Base-by-base conservation (phyloP, 2,113 vertebrate genomes). In the Tiliqua scincoides region DNA sequence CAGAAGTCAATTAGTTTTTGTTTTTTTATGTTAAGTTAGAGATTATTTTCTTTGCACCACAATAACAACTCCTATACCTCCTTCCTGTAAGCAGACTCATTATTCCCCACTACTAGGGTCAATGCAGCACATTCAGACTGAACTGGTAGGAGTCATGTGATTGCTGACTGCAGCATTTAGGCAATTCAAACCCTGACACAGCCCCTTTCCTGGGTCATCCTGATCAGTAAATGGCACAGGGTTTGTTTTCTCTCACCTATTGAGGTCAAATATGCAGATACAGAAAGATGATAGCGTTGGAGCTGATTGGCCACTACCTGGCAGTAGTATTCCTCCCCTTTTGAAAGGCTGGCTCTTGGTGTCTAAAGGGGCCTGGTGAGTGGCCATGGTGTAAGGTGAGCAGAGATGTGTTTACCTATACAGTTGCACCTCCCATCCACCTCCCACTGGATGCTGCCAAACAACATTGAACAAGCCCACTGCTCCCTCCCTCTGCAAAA, bases 121-220 rank as follows among this genome's bases (percentile, higher is more conserved):
- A 89, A 61, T 89, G n/a, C 15, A 48, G 61, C 6, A 88, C 43
- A 25, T 32, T 89, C 37, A 27, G 72, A 48, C 79, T 71, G 87
- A 52, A n/a, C 86, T 86, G 83, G 62, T 57, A 43, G 32, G 72
- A 12, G 10, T 0, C 57, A 86, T n/a, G 2, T 43, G 88, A 82
- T n/a, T 82, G 87, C 68, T 93, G 90, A 52, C 83, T 81, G 37
- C 30, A 35, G 68, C n/a, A 32, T 73, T 72, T 10, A 27, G 87
- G 54, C 76, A 18, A n/a, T 87, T 84, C 81, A 75, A 3, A 82
- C 32, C 65, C 15, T 73, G 79, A 21, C 78, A 70, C 0, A 0
- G 27, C 2, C 17, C 27, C 68, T 8, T 84, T 76, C 68, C 43
- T 15, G 27, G 70, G 57, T 52, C 57, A 30, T 48, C 81, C 85